Percentiles rank a stretch among this genome's conserved stretches.
These are phyloP conservation scores for Xestia sexstrigata DNA, from an alignment of 2,888 invertebrate species.

Conservation along the genomic window DNA sequence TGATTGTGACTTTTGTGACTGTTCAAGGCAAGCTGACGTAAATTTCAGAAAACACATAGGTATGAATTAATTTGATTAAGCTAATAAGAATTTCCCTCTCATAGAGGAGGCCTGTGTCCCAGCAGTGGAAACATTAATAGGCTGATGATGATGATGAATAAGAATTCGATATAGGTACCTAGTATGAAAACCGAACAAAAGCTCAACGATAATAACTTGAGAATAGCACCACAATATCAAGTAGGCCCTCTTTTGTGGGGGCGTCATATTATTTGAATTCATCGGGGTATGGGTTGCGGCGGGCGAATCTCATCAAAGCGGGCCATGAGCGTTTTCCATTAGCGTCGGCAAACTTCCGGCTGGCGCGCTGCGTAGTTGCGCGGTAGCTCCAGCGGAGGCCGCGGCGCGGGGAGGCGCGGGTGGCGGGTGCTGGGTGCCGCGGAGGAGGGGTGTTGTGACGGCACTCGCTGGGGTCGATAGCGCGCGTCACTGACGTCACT, in stretches of 20 bases:
- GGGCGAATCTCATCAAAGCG: conserved; percentile 75
- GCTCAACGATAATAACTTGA: conserved; percentile 47
- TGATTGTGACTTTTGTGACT: conserved; percentile 7
- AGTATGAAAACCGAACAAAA: not conserved
- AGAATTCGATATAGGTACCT: not conserved
- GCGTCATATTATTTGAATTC: conserved; percentile 64
- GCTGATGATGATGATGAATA: no score
- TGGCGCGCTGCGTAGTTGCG: conserved; percentile 87
- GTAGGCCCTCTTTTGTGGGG: conserved; percentile 44
- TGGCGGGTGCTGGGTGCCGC: conserved; percentile 60
- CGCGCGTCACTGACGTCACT: conserved; percentile 88
- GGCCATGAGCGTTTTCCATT: conserved; percentile 83
- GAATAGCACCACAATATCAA: conserved; percentile 62
- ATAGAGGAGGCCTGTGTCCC: no score
- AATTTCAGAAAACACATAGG: not conserved
- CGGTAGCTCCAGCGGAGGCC: conserved; percentile 65
- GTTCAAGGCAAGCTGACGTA: not conserved
- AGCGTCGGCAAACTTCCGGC: conserved; percentile 82
- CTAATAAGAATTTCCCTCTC: not conserved
- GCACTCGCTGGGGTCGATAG: conserved; percentile 84
- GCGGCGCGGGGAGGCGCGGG: conserved; percentile 50
- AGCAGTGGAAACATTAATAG: no score
- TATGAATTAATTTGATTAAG: not conserved
- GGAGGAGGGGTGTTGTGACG: conserved; percentile 87
- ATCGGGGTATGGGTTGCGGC: conserved; percentile 60